Evolutionary conservation across 2,888 invertebrate species (phyloP), one percentile per base, ranked within the genome.

Genomic region (Sepioteuthis lessoniana): DNA sequence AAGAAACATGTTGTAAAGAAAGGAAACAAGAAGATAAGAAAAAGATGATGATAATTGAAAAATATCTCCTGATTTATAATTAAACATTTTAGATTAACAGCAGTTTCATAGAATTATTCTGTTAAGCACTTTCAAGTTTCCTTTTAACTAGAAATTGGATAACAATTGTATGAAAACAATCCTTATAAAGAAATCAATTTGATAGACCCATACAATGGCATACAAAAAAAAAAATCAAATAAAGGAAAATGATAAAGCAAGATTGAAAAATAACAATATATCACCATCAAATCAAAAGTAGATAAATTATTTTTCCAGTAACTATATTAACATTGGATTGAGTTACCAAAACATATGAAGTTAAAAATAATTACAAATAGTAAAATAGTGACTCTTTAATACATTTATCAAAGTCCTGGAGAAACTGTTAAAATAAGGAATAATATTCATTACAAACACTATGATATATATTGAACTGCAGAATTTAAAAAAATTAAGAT

Each of bases 301-400:
- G 50, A 25, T 21, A 55, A 76, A n/a, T 76, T 76, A n/a, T 31
- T 76, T n/a, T 76, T n/a, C n/a, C 76, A 76, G n/a, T n/a, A 76
- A 76, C 13, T n/a, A 76, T 16, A n/a, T 76, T n/a, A 76, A n/a
- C 16, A 76, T 76, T 76, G n/a, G 31, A n/a, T 76, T n/a, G n/a
- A 76, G 16, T 76, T 76, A n/a, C 76, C 16, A 76, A 76, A n/a
- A 60, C n/a, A n/a, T 76, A 76, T n/a, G n/a, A n/a, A 16, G 13
- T 76, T 76, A 16, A 55, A 55, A 55, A 16, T 76, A 76, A 76
- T n/a, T 76, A 76, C n/a, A 76, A 19, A 76, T 76, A 76, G 7
- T n/a, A n/a, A 76, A 76, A 76, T n/a, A n/a, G n/a, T 76, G n/a
- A 76, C n/a, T 76, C 76, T n/a, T 31, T n/a, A 76, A 76, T n/a